phyloP scores from a whole-genome alignment of 1,140 invertebrate genomes.

The Globodera rostochiensis region DNA sequence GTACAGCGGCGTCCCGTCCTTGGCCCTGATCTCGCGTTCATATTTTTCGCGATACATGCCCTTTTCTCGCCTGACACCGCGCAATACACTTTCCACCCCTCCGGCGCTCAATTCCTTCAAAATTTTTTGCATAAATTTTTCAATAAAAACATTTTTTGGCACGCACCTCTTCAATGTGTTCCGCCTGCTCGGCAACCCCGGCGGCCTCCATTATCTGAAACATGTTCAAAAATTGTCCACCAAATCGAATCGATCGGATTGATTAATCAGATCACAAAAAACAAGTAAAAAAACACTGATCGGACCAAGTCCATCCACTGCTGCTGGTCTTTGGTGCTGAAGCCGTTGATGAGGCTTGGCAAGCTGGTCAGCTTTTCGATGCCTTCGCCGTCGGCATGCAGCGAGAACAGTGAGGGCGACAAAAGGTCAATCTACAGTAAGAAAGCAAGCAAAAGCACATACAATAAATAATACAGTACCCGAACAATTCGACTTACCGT shows the following conservation, averaged over 20 bases:
- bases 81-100: not conserved
- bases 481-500: constrained; percentile 32
- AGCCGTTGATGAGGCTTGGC: constrained; percentile 46
- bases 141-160: not conserved
- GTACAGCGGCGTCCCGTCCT: constrained; percentile 55
- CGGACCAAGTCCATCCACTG: constrained; percentile 54
- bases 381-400: constrained; percentile 58
- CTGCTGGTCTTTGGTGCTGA: constrained; percentile 48
- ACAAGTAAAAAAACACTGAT: constrained; percentile 7
- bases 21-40: constrained; percentile 44
- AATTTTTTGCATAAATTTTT: not conserved
- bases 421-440: constrained; percentile 53
- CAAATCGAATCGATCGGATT: too few relatives aligned
- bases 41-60: constrained; percentile 42
- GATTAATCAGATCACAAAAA: constrained; percentile 1
- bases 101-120: not conserved
- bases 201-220: constrained; percentile 34
- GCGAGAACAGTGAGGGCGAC: constrained; percentile 59
- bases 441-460: not conserved
- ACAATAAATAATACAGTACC: not conserved
- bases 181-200: constrained; percentile 17
- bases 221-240: not conserved
- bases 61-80: not conserved
- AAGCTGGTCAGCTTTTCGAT: constrained; percentile 54
- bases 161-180: constrained; percentile 24